Evolutionary conservation across 2,888 invertebrate species (phyloP), one percentile per base, ranked within the genome.

Genomic region (Conistra vaccinii): DNA sequence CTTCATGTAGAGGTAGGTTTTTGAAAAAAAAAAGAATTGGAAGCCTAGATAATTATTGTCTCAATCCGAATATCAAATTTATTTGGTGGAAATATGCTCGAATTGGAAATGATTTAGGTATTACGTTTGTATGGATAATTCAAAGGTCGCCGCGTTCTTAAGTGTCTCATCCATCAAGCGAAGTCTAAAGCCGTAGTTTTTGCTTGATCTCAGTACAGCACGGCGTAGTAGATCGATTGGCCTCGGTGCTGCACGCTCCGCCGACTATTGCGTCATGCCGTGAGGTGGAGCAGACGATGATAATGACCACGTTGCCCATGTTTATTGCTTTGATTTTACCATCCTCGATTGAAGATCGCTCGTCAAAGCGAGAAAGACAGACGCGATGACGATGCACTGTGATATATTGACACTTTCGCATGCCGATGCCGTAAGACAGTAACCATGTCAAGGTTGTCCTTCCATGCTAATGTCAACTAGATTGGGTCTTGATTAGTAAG

Each of bases 211-310:
- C 80, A 61, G 82, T 83, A 83, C 74, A 80, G 82, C 83, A 78
- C 85, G 78, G 81, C 82, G 84, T 71, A 81, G 76, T 80, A 81
- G 86, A 89, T 89, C 89, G 89, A 91, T 91, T 89, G 85, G 87
- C 86, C 86, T 90, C 89, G 87, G 74, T 74, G 73, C 77, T 83
- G 85, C 89, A 90, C 88, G 90, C 89, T 91, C 73, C 84, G 88
- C 78, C 82, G 86, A 61, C 79, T 73, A 78, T 90, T 89, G 80
- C 91, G 90, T 90, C 89, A 90, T 81, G 79, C 83, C 62, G 71
- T 77, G 84, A 86, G 88, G 81, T 87, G 80, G 69, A 85, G 80
- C 82, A 77, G 67, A 75, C 73, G 81, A 72, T 81, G 84, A 81
- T 87, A 82, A 86, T 78, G 76, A 80, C 66, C 83, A 83, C 78